Conservation (phyloP, 2,797 vertebrate genomes). For the Benthosema pterotum region DNA sequence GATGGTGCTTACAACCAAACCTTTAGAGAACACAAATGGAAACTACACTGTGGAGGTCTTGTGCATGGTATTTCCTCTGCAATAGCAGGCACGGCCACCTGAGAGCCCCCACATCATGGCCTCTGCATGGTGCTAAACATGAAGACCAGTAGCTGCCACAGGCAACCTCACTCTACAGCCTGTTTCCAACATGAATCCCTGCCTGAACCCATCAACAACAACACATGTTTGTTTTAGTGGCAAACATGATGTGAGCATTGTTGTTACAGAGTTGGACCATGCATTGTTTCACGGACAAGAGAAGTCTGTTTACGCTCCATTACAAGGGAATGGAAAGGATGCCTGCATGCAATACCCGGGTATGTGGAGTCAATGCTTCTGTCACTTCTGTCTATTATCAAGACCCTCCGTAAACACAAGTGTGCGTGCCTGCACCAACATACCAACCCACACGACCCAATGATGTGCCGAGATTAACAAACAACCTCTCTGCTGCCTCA, state of each 20-base stretch:
- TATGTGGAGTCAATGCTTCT: conserved; percentile 22
- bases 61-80: not conserved
- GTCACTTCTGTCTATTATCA: conserved; percentile 30
- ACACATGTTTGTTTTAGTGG: not conserved
- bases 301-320: conserved; percentile 8
- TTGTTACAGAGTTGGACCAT: not conserved
- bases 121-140: not conserved
- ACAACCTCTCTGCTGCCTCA: conserved; percentile 45
- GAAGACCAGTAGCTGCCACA: not conserved
- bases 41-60: not conserved
- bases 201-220: not conserved
- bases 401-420: conserved; percentile 43
- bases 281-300: conserved; percentile 19
- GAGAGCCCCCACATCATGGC: not conserved
- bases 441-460: conserved; percentile 23
- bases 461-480: conserved; percentile 31
- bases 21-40: not conserved
- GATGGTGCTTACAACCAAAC: too few relatives aligned
- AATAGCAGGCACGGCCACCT: not conserved
- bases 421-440: conserved; percentile 18
- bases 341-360: conserved; percentile 23
- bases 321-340: conserved; percentile 21
- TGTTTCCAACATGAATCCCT: not conserved
- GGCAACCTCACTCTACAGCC: not conserved
- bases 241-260: not conserved